Conservation (phyloP, 1,140 invertebrate genomes). For the Drosophila gunungcola region DNA sequence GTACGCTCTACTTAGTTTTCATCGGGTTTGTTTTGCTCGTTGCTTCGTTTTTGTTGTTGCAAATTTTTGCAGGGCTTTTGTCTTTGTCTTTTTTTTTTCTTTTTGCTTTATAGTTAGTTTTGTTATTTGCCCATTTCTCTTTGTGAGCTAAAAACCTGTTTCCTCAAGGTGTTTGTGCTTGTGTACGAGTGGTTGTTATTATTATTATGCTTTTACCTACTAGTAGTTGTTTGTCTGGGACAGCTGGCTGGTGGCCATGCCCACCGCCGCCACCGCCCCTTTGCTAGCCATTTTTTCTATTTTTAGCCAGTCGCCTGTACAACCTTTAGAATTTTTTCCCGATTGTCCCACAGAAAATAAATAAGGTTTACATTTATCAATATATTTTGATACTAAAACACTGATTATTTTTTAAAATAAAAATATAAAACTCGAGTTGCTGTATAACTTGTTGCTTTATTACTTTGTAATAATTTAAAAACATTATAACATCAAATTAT, state of each 20-base stretch:
- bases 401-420: background rate
- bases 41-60: slow-evolving; percentile 57
- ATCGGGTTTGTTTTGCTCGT: slow-evolving; percentile 70
- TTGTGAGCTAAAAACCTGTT: slow-evolving; percentile 69
- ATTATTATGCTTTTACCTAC: slow-evolving; percentile 37
- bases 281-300: slow-evolving; percentile 39
- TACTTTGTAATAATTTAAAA: too few species aligned
- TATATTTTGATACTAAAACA: too few species aligned
- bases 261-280: slow-evolving; percentile 10
- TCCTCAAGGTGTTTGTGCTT: slow-evolving; percentile 41
- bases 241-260: slow-evolving; percentile 43
- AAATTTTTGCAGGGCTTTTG: slow-evolving; percentile 47
- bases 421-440: too few species aligned
- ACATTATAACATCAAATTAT: too few species aligned
- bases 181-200: slow-evolving; percentile 9
- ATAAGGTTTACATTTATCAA: background rate
- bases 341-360: slow-evolving; percentile 2
- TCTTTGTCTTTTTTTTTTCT: slow-evolving; percentile 39
- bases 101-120: slow-evolving; percentile 3
- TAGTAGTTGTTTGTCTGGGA: slow-evolving; percentile 50
- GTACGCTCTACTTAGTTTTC: slow-evolving; percentile 29
- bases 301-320: slow-evolving; percentile 44
- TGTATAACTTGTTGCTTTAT: too few species aligned
- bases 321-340: slow-evolving; percentile 47
- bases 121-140: slow-evolving; percentile 61